Evolutionary conservation across 2,113 vertebrate genomes (phyloP).

Genomic region (Apodemus sylvaticus): DNA sequence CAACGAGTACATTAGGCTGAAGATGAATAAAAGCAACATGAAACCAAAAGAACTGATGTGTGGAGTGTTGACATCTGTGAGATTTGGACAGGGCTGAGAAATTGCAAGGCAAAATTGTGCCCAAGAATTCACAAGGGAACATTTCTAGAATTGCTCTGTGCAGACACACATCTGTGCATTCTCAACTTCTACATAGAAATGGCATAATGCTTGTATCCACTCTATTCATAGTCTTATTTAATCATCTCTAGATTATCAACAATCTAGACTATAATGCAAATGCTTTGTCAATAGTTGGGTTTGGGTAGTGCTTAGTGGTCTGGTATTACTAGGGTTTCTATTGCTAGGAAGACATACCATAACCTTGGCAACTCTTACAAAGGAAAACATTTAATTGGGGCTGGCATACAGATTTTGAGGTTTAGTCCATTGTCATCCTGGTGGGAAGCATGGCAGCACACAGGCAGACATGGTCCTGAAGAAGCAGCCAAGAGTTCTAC

Average conservation of each 20-base stretch:
- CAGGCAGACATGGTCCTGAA: neutral
- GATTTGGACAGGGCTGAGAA: neutral
- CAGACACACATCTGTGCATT: neutral
- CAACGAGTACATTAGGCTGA: neutral
- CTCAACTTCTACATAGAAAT: neutral
- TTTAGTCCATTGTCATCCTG: neutral
- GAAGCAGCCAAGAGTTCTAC: neutral
- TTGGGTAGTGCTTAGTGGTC: neutral
- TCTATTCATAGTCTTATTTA: neutral
- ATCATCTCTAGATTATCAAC: neutral
- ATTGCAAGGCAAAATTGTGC: neutral
- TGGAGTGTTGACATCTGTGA: neutral
- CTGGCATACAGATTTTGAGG: neutral
- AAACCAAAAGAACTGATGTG: neutral
- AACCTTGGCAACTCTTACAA: too few relatives aligned
- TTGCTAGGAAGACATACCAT: neutral
- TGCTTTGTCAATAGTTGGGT: too few relatives aligned
- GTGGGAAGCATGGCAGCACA: neutral
- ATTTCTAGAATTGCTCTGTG: neutral
- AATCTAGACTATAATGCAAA: neutral
- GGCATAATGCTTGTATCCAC: neutral
- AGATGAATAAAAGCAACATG: neutral
- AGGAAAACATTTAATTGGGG: neutral
- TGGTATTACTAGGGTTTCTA: neutral
- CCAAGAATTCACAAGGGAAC: too few relatives aligned